Percentiles rank a stretch among this genome's conserved stretches.
Evolutionary conservation across 2,888 invertebrate genomes (phyloP).

Genomic region (Uropetala carovei): DNA sequence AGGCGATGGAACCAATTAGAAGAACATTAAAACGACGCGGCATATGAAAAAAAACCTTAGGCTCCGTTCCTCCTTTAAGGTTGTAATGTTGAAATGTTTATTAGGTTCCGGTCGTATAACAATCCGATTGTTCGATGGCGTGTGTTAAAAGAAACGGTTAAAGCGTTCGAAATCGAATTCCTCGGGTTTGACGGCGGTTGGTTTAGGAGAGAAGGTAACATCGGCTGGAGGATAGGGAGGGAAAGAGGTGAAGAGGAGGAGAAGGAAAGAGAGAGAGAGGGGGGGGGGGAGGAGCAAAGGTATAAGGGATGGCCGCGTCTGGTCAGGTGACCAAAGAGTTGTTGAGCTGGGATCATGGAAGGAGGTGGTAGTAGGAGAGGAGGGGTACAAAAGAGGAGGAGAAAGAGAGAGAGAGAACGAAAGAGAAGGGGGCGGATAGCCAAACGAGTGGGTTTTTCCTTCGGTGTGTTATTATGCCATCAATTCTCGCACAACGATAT

Average conservation of each 20-base stretch:
- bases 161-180: background rate
- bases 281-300: background rate
- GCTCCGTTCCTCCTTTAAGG: no score
- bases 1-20: background rate
- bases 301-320: background rate
- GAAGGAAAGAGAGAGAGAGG: background rate
- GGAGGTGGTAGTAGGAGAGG: background rate
- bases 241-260: background rate
- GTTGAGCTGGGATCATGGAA: background rate
- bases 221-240: background rate
- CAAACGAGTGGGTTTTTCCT: slow-evolving; percentile 14
- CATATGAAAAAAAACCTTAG: no score
- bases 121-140: slow-evolving; percentile 14
- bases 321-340: background rate
- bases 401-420: background rate
- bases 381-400: background rate
- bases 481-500: slow-evolving; percentile 25
- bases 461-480: slow-evolving; percentile 53
- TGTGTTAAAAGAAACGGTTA: slow-evolving; percentile 14
- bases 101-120: slow-evolving; percentile 32
- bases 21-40: background rate
- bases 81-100: background rate
- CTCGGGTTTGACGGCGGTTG: background rate
- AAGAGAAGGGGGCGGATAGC: background rate
- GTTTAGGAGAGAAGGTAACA: background rate